Percentiles rank a stretch among this genome's conserved stretches.
phyloP scores from a whole-genome alignment of 1,140 invertebrate species.

The Helicoverpa armigera region DNA sequence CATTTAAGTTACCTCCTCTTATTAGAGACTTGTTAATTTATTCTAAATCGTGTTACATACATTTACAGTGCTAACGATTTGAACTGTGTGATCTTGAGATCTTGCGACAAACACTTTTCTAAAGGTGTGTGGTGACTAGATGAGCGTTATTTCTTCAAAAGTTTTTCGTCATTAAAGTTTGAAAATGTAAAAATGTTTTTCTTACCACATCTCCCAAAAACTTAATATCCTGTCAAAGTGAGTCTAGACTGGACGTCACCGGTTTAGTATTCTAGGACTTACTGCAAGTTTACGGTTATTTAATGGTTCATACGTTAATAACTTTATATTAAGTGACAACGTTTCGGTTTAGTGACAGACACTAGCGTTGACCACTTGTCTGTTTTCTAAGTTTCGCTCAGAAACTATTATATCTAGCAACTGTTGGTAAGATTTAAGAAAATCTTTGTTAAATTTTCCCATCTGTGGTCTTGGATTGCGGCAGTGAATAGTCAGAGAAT shows the following conservation, averaged over 20 bases:
- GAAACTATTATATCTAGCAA: neutral
- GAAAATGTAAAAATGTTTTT: neutral
- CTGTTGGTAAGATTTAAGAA: too few species aligned
- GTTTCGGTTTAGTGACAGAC: slow-evolving; percentile 6
- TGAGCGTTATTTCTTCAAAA: too few species aligned
- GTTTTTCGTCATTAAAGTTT: neutral
- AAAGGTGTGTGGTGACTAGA: neutral
- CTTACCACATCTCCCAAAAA: neutral
- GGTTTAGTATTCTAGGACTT: slow-evolving; percentile 9
- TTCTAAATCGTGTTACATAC: slow-evolving; percentile 22
- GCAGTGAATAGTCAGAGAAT: too few species aligned
- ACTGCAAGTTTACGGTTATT: slow-evolving; percentile 22
- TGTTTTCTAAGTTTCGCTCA: neutral
- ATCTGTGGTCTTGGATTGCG: too few species aligned
- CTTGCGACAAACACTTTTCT: neutral
- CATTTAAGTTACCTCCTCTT: neutral
- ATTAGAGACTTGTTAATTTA: slow-evolving; percentile 31
- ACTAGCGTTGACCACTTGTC: neutral
- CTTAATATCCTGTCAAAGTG: neutral
- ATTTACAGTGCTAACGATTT: neutral
- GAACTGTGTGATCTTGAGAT: neutral
- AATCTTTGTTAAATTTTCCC: too few species aligned
- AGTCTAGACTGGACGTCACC: neutral
- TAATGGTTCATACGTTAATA: slow-evolving; percentile 12
- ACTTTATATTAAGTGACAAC: neutral